phyloP scores from a whole-genome alignment of 2,797 vertebrate species.

The Notamacropus eugenii region DNA sequence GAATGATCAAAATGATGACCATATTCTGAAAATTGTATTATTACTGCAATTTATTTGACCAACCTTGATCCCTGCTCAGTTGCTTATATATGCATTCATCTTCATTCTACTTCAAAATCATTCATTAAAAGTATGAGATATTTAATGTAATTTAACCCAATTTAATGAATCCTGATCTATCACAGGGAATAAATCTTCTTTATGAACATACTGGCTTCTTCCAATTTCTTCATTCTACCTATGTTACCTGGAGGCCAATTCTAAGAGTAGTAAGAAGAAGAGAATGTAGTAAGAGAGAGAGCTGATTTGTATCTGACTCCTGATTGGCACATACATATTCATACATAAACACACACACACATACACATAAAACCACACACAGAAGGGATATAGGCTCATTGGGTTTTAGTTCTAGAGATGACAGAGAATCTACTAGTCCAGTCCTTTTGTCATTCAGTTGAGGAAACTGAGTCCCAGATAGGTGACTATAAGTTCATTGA shows the following conservation, averaged over 20 bases:
- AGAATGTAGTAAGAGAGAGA: not conserved
- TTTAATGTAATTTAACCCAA: not conserved
- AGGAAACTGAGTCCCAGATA: not conserved
- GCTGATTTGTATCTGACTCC: not conserved
- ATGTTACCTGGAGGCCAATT: not conserved
- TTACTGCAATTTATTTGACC: not conserved
- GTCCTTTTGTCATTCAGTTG: not conserved
- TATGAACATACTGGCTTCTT: not conserved
- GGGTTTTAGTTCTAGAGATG: not conserved
- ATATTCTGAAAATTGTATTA: not conserved
- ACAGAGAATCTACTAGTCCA: not conserved
- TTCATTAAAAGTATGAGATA: not conserved
- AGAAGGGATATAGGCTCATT: not conserved
- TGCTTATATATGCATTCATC: not conserved
- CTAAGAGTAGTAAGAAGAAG: not conserved
- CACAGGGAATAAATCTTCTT: not conserved
- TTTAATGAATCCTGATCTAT: not conserved
- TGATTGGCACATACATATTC: not conserved
- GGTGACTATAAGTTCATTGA: not conserved
- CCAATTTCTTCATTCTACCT: not conserved
- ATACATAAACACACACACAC: not conserved
- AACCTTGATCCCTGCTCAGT: not conserved
- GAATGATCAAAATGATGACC: not conserved
- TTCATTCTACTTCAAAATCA: not conserved
- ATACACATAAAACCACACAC: not conserved